Base-by-base conservation (phyloP, 2,797 vertebrate species). In the Platyrinchus mystaceus region DNA sequence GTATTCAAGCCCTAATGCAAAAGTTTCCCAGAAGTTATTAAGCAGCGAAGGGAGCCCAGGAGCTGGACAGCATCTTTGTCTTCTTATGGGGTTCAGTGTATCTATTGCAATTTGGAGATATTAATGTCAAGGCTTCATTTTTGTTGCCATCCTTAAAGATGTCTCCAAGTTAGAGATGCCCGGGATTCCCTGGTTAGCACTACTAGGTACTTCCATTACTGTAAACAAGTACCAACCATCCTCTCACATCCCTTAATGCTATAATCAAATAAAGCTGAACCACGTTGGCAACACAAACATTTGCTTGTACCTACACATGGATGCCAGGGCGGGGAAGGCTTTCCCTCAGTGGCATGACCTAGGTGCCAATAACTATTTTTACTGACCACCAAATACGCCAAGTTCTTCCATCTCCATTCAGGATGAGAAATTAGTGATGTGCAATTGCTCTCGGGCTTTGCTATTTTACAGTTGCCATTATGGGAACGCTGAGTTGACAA, bases 211-310 rank as follows among this genome's bases (percentile, higher is more conserved):
- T 74, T 84, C 23, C 60, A 41, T 58, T 52, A 44, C 49, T 44
- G 11, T 14, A 64, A 86, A n/a, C 7, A 60, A 82, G n/a, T 56
- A 83, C 28, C 36, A 84, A 26, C 16, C 27, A 26, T 58, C 46
- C 20, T 73, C 55, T 87, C 2, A 0, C 30, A 27, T 55, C 39
- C 11, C 24, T 75, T 75, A 10, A 26, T 71, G 26, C 23, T 3
- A 1, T 5, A 36, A 41, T 46, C 20, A 13, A 16, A 16, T 12
- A 10, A 78, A 87, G 46, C 12, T n/a, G 39, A 30, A 50, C 6
- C 36, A 52, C 0, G 0, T 3, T 34, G 43, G 14, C 39, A 76
- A 17, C 8, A 55, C 2, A 44, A 81, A 28, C 5, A 37, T 60
- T 71, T 52, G 7, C 24, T 75, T 73, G 17, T 39, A 55, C 43